A percentile compares a stretch with the other conserved stretches of the same genome.
phyloP scores from a whole-genome alignment of 2,888 invertebrate genomes.

The Trichacis sp. region DNA sequence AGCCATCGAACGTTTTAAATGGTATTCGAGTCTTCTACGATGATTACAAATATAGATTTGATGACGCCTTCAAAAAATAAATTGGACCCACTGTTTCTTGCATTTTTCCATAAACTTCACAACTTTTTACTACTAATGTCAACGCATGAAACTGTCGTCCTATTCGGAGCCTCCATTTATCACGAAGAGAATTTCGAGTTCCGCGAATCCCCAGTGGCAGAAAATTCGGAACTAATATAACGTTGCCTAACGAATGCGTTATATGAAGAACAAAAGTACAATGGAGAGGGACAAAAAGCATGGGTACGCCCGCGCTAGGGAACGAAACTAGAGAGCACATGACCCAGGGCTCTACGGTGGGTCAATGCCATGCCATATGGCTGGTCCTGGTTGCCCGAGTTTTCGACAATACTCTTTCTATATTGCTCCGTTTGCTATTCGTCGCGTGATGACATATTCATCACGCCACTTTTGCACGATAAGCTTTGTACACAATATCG shows the following conservation, averaged over 20 bases:
- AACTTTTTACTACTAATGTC: too few species aligned
- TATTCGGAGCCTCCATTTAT: constrained; percentile 42
- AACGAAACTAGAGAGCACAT: constrained; percentile 22
- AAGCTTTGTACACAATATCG: too few species aligned
- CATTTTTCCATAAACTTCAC: too few species aligned
- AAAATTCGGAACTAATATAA: neutral
- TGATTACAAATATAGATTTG: too few species aligned
- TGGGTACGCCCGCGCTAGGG: constrained; percentile 18
- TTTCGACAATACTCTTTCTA: constrained; percentile 45
- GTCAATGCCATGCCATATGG: constrained; percentile 59
- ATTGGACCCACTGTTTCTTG: neutral
- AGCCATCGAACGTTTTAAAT: too few species aligned
- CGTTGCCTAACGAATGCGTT: constrained; percentile 17
- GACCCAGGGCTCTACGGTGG: constrained; percentile 42
- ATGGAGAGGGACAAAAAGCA: constrained; percentile 36
- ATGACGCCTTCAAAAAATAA: too few species aligned
- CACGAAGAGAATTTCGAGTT: constrained; percentile 35
- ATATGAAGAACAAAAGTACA: constrained; percentile 31
- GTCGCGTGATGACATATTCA: constrained; percentile 3
- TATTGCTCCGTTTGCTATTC: constrained; percentile 9
- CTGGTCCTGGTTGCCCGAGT: constrained; percentile 47
- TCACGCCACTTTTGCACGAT: neutral
- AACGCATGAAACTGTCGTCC: constrained; percentile 20
- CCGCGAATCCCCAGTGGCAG: constrained; percentile 1
- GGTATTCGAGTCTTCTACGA: too few species aligned